Percentiles rank a stretch among this genome's conserved stretches.
These are phyloP conservation scores for Drosophila rhopaloa DNA, from an alignment of 1,140 invertebrate species.

Conservation along the genomic window DNA sequence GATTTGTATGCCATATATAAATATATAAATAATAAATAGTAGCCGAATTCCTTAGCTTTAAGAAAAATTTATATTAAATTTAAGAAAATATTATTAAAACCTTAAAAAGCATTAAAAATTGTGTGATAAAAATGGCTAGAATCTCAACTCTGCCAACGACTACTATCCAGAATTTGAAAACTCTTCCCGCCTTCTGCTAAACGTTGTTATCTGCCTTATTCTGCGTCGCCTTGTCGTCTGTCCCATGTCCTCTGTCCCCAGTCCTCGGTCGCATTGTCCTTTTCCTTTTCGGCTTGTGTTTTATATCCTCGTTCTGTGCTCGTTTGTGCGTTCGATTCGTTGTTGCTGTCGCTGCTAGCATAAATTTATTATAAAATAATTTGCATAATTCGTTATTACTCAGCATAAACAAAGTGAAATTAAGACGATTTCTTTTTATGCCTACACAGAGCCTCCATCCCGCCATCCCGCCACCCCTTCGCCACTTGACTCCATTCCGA, in stretches of 20 bases:
- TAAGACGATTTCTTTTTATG: slow-evolving; percentile 79
- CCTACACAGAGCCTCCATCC: slow-evolving; percentile 39
- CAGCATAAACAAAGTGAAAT: slow-evolving; percentile 83
- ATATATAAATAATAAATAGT: no score
- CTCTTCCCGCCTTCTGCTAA: slow-evolving; percentile 71
- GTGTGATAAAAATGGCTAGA: not conserved
- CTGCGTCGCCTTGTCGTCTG: slow-evolving; percentile 15
- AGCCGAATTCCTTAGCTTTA: no score
- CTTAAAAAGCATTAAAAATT: not conserved
- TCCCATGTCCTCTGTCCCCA: slow-evolving; percentile 3
- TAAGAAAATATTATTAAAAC: no score
- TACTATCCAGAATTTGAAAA: slow-evolving; percentile 25
- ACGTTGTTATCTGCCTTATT: slow-evolving; percentile 72
- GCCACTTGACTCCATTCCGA: slow-evolving; percentile 20
- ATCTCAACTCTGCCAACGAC: not conserved
- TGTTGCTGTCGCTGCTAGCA: slow-evolving; percentile 57
- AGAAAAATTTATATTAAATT: not conserved
- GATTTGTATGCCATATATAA: no score
- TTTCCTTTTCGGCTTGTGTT: slow-evolving; percentile 47
- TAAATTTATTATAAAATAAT: slow-evolving; percentile 84
- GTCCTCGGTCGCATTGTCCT: slow-evolving; percentile 15
- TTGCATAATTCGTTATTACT: slow-evolving; percentile 83
- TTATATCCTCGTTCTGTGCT: slow-evolving; percentile 70
- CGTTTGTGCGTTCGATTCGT: slow-evolving; percentile 73
- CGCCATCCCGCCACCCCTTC: not conserved